phyloP scores from a whole-genome alignment of 2,113 vertebrate species.

The Dipodomys stephensi region DNA sequence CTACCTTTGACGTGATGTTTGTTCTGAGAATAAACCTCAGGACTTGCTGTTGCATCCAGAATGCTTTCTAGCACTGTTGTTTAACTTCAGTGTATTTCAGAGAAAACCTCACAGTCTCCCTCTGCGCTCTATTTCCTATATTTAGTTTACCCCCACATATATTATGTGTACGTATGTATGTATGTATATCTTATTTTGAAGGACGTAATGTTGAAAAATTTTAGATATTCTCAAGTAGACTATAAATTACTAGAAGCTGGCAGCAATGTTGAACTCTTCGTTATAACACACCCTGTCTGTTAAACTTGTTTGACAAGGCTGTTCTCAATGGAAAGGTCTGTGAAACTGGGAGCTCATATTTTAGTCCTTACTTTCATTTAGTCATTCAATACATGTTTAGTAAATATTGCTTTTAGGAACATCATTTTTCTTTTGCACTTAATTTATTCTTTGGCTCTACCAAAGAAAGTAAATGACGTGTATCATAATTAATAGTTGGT shows the following conservation, averaged over 20 bases:
- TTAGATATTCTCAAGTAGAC: background rate
- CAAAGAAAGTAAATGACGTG: background rate
- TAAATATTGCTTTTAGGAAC: background rate
- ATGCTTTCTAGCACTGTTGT: conserved; percentile 20
- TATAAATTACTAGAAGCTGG: conserved; percentile 7
- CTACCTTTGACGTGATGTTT: background rate
- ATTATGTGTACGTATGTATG: no score
- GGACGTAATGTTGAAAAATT: background rate
- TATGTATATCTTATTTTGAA: background rate
- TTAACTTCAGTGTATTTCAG: conserved; percentile 46
- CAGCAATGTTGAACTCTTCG: background rate
- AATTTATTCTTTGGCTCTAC: conserved; percentile 23
- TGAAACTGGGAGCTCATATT: conserved; percentile 15
- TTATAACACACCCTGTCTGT: background rate
- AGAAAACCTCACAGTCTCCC: background rate
- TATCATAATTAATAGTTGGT: background rate
- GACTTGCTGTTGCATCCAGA: background rate
- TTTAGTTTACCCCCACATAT: background rate
- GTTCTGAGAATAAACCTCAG: background rate
- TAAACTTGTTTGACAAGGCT: conserved; percentile 24
- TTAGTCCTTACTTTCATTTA: background rate
- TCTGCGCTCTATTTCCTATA: background rate
- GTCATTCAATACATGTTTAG: conserved; percentile 18
- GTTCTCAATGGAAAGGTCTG: background rate
- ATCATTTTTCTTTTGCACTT: conserved; percentile 38